A percentile compares a stretch with the other conserved stretches of the same genome.
Conservation (phyloP, 2,888 invertebrate genomes). For the Nomada flava region DNA sequence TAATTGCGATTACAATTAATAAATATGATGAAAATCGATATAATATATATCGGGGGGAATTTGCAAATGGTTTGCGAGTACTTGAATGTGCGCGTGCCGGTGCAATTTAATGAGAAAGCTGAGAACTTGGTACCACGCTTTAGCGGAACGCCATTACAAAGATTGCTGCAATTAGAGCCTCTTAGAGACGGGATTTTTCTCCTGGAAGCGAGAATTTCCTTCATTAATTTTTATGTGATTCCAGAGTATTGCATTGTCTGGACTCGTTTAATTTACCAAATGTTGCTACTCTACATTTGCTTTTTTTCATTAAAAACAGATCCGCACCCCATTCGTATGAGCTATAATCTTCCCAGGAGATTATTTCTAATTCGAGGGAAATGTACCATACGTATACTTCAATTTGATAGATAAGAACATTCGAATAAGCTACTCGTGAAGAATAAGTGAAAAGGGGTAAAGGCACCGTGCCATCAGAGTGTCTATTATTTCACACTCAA, state of each 20-base stretch:
- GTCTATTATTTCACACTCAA: no score
- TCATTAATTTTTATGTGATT: slow-evolving; percentile 33
- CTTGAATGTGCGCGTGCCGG: slow-evolving; percentile 25
- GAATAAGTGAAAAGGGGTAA: no score
- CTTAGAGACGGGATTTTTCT: slow-evolving; percentile 14
- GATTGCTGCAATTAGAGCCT: slow-evolving; percentile 22
- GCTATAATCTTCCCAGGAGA: background rate
- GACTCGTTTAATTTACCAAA: background rate
- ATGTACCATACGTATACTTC: background rate
- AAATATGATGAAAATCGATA: background rate
- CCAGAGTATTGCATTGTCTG: background rate
- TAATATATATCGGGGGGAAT: background rate
- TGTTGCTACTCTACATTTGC: background rate
- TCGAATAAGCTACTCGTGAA: no score
- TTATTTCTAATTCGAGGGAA: background rate
- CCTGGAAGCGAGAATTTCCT: slow-evolving; percentile 16
- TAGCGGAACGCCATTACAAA: slow-evolving; percentile 24
- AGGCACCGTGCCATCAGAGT: no score
- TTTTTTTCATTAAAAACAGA: background rate
- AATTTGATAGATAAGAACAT: no score
- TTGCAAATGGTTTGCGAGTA: background rate
- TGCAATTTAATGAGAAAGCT: slow-evolving; percentile 41
- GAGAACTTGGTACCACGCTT: slow-evolving; percentile 15
- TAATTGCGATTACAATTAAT: background rate
- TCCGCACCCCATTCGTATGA: background rate